Evolutionary conservation across 2,797 vertebrate genomes (phyloP).

Genomic region (Cuculus canorus): DNA sequence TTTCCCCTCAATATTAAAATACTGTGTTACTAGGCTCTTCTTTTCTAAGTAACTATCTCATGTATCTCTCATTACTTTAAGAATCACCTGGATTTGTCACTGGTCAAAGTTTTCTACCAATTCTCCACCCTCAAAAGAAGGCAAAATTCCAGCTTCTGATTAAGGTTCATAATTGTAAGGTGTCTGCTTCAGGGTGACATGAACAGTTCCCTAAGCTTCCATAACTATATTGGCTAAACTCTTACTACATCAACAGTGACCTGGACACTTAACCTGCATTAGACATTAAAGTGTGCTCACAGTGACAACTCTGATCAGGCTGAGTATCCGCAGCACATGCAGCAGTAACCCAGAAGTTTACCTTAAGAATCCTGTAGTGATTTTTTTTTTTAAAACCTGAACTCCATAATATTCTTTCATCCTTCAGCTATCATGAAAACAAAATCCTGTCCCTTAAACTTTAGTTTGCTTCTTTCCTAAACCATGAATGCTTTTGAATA

Average conservation of each 20-base stretch:
- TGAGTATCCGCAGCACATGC: not conserved
- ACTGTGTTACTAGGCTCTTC: not conserved
- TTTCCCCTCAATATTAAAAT: not conserved
- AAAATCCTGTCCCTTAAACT: not conserved
- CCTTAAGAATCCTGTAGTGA: not conserved
- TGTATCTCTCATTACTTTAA: not conserved
- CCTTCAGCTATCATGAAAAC: not conserved
- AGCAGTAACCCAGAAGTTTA: not conserved
- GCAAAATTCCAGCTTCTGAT: not conserved
- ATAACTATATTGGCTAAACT: not conserved
- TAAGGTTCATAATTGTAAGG: not conserved
- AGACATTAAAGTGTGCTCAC: not conserved
- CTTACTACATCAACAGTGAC: not conserved
- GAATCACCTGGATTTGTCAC: not conserved
- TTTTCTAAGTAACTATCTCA: not conserved
- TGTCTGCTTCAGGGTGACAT: not conserved
- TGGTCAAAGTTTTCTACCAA: not conserved
- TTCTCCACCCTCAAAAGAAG: fast-evolving
- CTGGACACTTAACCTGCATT: not conserved
- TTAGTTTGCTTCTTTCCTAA: not conserved
- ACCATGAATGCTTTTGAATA: not conserved
- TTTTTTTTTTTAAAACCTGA: not conserved
- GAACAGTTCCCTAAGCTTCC: not conserved
- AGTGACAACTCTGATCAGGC: not conserved
- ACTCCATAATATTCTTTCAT: not conserved